Evolutionary conservation across 2,797 vertebrate genomes (phyloP), one percentile per base, ranked within the genome.

Genomic region (Sebastes kiyomatsui): DNA sequence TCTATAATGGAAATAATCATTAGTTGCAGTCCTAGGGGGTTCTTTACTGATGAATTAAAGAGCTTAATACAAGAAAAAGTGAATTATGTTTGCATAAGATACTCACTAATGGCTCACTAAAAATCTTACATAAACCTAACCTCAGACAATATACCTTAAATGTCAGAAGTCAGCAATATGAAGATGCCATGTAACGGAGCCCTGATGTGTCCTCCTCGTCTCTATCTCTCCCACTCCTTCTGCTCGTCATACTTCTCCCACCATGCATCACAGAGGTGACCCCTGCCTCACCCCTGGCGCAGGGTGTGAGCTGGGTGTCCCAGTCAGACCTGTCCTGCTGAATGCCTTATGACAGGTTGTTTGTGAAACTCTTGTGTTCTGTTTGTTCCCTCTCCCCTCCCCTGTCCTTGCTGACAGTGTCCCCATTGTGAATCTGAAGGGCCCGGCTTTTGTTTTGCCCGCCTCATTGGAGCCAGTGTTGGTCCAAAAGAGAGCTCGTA

Each of bases 311-410:
- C 86, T 30, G 72, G 81, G 72, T 55, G 81, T 89, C 86, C 84
- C 84, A 79, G 90, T 92, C 89, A 73, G 84, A 92, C 92, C 89
- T 94, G 94, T 94, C 93, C 91, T 75, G 72, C 86, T 93, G 90
- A 95, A 96, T 93, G 86, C 91, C 88, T 93, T 86, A 69, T 93
- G 94, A 94, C 92, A 94, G 91, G 86, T 94, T 96, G 94, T 95
- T 94, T 94, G 94, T 93, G 92, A 91, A 94, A 89, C 91, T 88
- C 91, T 90, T 87, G 86, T 83, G 92, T 85, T 82, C 75, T 94
- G 93, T 95, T 95, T 95, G 93, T 92, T 88, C 87, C 89, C 84
- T 61, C 84, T 92, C 81, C 88, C 87, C 83, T 87, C 90, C 86
- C 85, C 81, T 75, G 77, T 77, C 88, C 91, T 89, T 70, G 74